Percentiles rank a stretch among this genome's conserved stretches.
phyloP scores from a whole-genome alignment of 2,888 invertebrate species.

The Prosapia bicincta region DNA sequence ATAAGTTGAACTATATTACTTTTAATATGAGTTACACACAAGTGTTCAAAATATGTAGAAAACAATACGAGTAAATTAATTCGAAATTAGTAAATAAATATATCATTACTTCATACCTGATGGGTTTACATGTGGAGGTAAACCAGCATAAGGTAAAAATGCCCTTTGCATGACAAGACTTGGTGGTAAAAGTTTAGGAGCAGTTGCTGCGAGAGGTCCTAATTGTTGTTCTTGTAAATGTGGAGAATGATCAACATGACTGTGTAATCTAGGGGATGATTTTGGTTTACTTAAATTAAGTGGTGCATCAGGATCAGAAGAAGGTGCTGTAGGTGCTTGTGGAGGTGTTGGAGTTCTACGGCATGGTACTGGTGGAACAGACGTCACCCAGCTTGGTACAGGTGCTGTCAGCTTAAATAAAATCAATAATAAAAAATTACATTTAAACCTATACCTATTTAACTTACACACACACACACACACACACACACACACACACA shows the following conservation, averaged over 20 bases:
- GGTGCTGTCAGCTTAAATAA: conserved; percentile 46
- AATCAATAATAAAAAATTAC: too few species aligned
- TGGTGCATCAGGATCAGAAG: conserved; percentile 73
- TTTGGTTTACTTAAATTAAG: conserved; percentile 88
- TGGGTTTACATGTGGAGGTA: conserved; percentile 57
- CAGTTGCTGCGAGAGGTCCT: conserved; percentile 55
- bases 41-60: too few species aligned
- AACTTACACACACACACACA: too few species aligned
- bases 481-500: too few species aligned
- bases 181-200: conserved; percentile 56
- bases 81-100: too few species aligned
- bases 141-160: conserved; percentile 55
- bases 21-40: too few species aligned
- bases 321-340: conserved; percentile 43
- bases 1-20: too few species aligned
- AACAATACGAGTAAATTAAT: too few species aligned
- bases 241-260: conserved; percentile 49
- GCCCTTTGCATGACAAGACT: conserved; percentile 58
- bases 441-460: too few species aligned
- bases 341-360: conserved; percentile 37
- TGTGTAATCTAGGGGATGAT: conserved; percentile 36
- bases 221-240: conserved; percentile 43
- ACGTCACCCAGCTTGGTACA: conserved; percentile 37
- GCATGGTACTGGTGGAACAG: conserved; percentile 11
- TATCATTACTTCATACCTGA: too few species aligned